Evolutionary conservation across 2,113 vertebrate genomes (phyloP), one percentile per base, ranked within the genome.

Genomic region (Osmerus eperlanus): DNA sequence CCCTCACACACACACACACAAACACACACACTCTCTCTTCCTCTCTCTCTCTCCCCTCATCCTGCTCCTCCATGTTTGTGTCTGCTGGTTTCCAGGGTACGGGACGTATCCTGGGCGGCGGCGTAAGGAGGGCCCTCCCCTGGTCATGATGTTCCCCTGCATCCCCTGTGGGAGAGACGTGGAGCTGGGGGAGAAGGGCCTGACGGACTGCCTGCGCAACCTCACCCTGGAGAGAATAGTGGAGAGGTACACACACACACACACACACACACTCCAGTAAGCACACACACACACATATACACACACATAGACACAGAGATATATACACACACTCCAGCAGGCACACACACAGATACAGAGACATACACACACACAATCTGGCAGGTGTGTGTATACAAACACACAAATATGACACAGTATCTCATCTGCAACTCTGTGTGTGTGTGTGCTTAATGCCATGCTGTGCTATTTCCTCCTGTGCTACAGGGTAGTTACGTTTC

Each of bases 171-270:
- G 93, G 70, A 85, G 91, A 5, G 96, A 98, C 0, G 95, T 98
- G 82, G 95, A 98, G 81, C 89, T 98, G 80, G 95, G 96, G 0
- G 96, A 98, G 85, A 88, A 94, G 65, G 97, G 96, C n/a, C 87
- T 98, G 66, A 89, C 93, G 0, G 95, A 95, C 77, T 96, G 97
- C 56, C 94, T 98, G 87, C 95, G 96, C 19, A 99, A 99, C 86
- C 93, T 98, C 80, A 97, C 96, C 1, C 85, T 99, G 87, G 96
- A 99, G 89, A 92, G 96, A 0, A 95, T 98, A 56, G 97, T 97
- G 78, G 97, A 99, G 80, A 91, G 97, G 74, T 97, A 87, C 91
- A 83, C 54, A 29, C 18, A 60, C 14, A 59, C 68, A 21, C 51
- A 87, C 91, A 83, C 54, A 29, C 18, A 68, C 66, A 25, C 51